These are phyloP conservation scores for Paradoxurus hermaphroditus DNA, from an alignment of 2,113 vertebrate species.

Conservation along the genomic window DNA sequence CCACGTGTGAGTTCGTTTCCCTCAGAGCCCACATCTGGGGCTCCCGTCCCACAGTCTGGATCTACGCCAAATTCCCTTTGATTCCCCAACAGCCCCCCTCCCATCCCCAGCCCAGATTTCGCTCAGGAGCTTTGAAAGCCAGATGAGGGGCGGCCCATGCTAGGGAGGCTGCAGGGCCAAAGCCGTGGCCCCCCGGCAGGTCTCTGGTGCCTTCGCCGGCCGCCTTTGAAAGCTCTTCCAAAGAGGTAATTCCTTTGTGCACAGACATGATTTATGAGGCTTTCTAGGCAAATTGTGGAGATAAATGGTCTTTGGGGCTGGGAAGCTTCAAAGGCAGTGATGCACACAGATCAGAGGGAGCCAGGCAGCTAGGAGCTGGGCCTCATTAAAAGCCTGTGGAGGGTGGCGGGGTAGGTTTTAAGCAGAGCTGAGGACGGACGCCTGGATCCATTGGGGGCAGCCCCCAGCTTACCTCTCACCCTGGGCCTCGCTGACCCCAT, in stretches of 20 bases:
- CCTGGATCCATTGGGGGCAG: background rate
- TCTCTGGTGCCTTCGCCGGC: background rate
- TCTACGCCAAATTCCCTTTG: background rate
- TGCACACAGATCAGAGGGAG: background rate
- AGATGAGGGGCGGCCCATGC: background rate
- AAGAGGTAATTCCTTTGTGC: constrained; percentile 60
- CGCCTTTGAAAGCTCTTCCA: constrained; percentile 60
- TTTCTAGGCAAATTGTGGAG: constrained; percentile 39
- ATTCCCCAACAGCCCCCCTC: background rate
- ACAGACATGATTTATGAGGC: constrained; percentile 28
- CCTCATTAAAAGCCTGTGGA: constrained; percentile 26
- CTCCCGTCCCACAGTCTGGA: background rate
- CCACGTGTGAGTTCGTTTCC: background rate
- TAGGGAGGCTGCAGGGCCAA: background rate
- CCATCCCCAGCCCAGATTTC: background rate
- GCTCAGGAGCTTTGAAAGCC: background rate
- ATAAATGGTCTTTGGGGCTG: constrained; percentile 34
- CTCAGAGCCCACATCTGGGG: background rate
- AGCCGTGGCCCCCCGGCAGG: background rate
- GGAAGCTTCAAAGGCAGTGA: constrained; percentile 38
- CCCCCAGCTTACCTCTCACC: background rate
- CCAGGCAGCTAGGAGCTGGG: background rate
- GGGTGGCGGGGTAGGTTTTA: background rate
- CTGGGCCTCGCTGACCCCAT: background rate
- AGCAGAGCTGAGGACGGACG: background rate